Base-by-base conservation (phyloP, 2,797 vertebrate species). In the Rhinogobio ventralis region DNA sequence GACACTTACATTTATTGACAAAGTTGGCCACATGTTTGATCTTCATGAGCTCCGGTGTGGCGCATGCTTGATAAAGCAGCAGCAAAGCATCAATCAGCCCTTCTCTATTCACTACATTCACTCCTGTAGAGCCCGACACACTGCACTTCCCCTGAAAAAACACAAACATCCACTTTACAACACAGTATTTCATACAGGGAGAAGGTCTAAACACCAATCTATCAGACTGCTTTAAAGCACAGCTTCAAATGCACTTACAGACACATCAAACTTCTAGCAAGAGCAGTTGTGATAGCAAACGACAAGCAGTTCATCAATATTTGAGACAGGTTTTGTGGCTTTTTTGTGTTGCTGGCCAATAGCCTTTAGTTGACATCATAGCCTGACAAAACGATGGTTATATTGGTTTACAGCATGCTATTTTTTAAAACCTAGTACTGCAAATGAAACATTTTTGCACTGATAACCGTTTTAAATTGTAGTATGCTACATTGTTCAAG, bases 61-160 rank as follows among this genome's bases (percentile, higher is more conserved):
- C 94, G 91, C 97, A 99, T 91, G 99, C 97, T 88, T 98, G 95
- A 89, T 97, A 97, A 81, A 99, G 95, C 72, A 96, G 92, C 81
- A 98, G 93, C 85, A 99, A 92, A 87, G 97, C 96, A 87, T 99
- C 98, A 82, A 99, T 91, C 84, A 99, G 93, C 86, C 96, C 97
- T 92, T 99, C 98, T 81, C 97, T 94, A 85, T 95, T 97, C 90
- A 99, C 84, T 88, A 87, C 90, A 85, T 94, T 95, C 93, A 95
- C 95, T 93, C 95, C 96, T 91, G 95, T 94, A 33, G 88, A 92
- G 36, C 91, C 90, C 79, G 86, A 90, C 85, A 95, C 92, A 87
- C 93, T 93, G 84, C 95, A 91, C 89, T 95, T 97, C 80, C 96
- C 96, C 96, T 96, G 86, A 7, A 85, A 57, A 64, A 79, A 3